Conservation (phyloP, 2,888 invertebrate species). For the Oconnorella tubifera region DNA sequence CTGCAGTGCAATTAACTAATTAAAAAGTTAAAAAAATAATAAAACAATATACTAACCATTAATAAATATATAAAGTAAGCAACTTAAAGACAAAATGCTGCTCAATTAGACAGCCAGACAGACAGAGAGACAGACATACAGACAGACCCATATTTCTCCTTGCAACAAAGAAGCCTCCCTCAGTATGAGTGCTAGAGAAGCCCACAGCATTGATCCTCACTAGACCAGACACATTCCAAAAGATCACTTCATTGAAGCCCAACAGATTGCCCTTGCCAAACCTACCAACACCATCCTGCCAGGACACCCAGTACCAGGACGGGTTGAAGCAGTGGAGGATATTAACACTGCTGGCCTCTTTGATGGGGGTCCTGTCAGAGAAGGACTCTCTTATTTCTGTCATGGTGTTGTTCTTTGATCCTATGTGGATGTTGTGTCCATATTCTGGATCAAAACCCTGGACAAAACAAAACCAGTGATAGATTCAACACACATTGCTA, state of each 20-base stretch:
- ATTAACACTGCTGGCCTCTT: conserved; percentile 4
- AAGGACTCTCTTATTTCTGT: background rate
- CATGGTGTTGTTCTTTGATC: conserved; percentile 16
- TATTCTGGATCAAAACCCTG: conserved; percentile 3
- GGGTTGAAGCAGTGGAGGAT: conserved; percentile 3
- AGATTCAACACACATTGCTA: background rate
- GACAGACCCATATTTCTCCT: conserved; percentile 7
- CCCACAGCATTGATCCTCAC: background rate
- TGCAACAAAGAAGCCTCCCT: background rate
- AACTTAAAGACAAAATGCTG: no score
- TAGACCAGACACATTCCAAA: background rate
- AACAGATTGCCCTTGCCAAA: background rate
- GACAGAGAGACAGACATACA: no score
- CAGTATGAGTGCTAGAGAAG: conserved; percentile 9
- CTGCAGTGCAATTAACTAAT: no score
- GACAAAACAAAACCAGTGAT: background rate
- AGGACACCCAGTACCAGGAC: conserved; percentile 5
- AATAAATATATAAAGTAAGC: no score
- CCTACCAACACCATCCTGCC: background rate
- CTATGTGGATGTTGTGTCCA: conserved; percentile 12
- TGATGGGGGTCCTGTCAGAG: conserved; percentile 2
- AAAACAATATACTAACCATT: no score
- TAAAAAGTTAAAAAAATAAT: no score
- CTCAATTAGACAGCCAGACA: no score
- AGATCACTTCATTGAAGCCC: background rate